A percentile compares a stretch with the other conserved stretches of the same genome.
Evolutionary conservation across 2,888 invertebrate species (phyloP).

Genomic region (Sialis fuliginosa): DNA sequence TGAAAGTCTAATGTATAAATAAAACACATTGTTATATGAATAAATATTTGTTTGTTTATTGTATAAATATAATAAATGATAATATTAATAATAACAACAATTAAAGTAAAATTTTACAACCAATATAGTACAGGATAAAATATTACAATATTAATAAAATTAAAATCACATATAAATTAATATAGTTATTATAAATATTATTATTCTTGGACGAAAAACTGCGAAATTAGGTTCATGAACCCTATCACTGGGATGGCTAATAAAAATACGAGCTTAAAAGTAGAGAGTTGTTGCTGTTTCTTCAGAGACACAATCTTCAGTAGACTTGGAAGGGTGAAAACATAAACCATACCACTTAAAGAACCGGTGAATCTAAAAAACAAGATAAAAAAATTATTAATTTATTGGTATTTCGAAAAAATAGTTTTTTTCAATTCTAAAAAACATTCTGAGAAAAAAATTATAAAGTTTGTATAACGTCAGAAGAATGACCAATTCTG

Average conservation of each 20-base stretch:
- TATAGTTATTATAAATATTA: neutral
- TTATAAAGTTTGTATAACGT: no score
- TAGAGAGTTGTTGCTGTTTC: conserved; percentile 38
- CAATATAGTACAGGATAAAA: neutral
- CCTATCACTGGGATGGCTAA: conserved; percentile 50
- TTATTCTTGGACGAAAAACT: conserved; percentile 50
- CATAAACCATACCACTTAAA: conserved; percentile 68
- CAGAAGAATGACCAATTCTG: no score
- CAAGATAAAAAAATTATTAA: conserved; percentile 1
- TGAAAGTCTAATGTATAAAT: no score
- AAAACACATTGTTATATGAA: neutral
- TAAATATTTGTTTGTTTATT: neutral
- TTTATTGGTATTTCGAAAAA: neutral
- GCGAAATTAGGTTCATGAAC: conserved; percentile 54
- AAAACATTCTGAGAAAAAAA: no score
- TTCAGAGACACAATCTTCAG: conserved; percentile 52
- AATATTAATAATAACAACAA: neutral
- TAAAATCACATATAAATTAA: neutral
- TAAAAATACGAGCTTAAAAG: conserved; percentile 37
- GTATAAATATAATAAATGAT: neutral
- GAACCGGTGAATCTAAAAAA: conserved; percentile 67
- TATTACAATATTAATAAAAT: neutral
- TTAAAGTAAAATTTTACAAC: neutral
- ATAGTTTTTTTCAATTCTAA: neutral
- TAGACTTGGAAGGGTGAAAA: conserved; percentile 71